Base-by-base conservation (phyloP, 2,888 invertebrate species). In the Hetaerina titia region DNA sequence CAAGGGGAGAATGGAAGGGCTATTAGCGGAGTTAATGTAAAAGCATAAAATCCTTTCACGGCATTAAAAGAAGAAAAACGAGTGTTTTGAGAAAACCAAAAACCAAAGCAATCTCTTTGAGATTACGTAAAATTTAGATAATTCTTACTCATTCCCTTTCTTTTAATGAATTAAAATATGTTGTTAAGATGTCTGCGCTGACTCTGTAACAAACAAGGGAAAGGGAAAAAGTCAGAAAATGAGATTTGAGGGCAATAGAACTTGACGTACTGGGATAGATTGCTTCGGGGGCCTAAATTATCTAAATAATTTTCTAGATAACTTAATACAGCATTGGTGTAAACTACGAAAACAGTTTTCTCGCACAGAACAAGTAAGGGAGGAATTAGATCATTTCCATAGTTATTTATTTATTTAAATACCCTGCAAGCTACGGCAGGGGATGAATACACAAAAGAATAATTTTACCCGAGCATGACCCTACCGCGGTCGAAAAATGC, bases 61-160 rank as follows among this genome's bases (percentile, higher is more conserved):
- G 64, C 69, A 92, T 92, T 92, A 92, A 92, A 74, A 92, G 56
- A 45, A 92, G 57, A 69, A 92, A 69, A 45, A 92, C 56, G 56
- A 69, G 45, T 22, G 31, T 92, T 57, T 19, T 63, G 11, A 19
- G 63, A 90, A 90, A 60, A 31, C 64, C 22, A 90, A 45, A 64
- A 25, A 31, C 69, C 31, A 64, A 64, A 90, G 31, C 90, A 45
- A 22, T 63, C 63, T 45, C 64, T 60, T 90, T 90, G 31, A 45
- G 5, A 22, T 22, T 6, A 22, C 9, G 2, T 9, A 22, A 22
- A 69, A 5, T n/a, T 69, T 69, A n/a, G 0, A 69, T 69, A 22
- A 22, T 69, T 69, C 22, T 69, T 45, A 45, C 45, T 45, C 45
- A 45, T 45, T 45, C 45, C 45, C 45, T 45, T 45, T 45, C 45